These are phyloP conservation scores for Microplitis demolitor DNA, from an alignment of 1,140 invertebrate genomes.

Conservation along the genomic window DNA sequence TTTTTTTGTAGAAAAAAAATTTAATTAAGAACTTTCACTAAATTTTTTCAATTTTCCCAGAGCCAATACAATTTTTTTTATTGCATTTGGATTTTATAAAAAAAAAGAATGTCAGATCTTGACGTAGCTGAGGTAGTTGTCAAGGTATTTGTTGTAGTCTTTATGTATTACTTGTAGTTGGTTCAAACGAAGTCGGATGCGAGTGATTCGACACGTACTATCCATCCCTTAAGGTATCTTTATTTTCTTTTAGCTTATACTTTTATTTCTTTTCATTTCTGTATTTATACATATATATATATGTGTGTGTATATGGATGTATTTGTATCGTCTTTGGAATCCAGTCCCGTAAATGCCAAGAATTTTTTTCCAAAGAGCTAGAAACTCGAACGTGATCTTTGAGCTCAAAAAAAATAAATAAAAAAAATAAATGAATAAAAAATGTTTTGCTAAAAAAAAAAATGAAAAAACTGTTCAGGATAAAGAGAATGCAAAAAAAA, in stretches of 20 bases:
- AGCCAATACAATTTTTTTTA: too few relatives aligned
- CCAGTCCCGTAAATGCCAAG: background rate
- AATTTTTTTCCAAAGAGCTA: constrained; percentile 3
- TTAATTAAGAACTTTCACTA: too few relatives aligned
- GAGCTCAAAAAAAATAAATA: background rate
- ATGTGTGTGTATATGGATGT: background rate
- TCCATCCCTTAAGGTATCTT: background rate
- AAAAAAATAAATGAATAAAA: background rate
- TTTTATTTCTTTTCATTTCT: background rate
- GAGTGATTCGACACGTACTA: constrained; percentile 4
- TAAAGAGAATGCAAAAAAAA: too few relatives aligned
- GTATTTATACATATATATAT: constrained; percentile 7
- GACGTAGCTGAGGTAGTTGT: too few relatives aligned
- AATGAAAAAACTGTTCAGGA: too few relatives aligned
- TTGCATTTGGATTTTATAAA: too few relatives aligned
- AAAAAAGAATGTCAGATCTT: too few relatives aligned
- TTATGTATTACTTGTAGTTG: background rate
- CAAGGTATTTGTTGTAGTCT: too few relatives aligned
- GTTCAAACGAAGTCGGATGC: constrained; percentile 1
- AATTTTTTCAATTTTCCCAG: too few relatives aligned
- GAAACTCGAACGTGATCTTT: background rate
- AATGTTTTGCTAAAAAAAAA: too few relatives aligned
- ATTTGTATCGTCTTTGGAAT: too few relatives aligned
- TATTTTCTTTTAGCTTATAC: background rate
- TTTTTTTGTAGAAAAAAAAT: too few relatives aligned